These are phyloP conservation scores for Drosophila pruinosa DNA, from an alignment of 1,140 invertebrate species.

Conservation along the genomic window DNA sequence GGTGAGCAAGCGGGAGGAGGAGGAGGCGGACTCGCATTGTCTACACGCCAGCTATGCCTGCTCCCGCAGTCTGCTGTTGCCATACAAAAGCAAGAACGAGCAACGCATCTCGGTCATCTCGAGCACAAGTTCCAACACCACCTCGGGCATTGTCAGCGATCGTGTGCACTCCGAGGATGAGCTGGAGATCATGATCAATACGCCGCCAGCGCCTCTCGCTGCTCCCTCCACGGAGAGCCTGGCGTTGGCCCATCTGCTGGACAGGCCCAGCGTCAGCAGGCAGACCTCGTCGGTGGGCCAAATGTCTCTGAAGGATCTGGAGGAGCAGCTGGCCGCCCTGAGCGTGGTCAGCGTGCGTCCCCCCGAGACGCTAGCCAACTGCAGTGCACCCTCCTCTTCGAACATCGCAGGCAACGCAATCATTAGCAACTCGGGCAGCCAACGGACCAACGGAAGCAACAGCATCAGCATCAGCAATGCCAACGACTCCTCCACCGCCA, in stretches of 20 bases:
- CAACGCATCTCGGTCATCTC: slow-evolving; percentile 96
- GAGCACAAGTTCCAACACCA: slow-evolving; percentile 95
- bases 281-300: slow-evolving; percentile 84
- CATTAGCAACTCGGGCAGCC: background rate
- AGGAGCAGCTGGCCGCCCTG: slow-evolving; percentile 76
- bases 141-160: slow-evolving; percentile 97
- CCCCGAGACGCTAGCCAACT: slow-evolving; percentile 76
- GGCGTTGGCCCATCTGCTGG: slow-evolving; percentile 88
- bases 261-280: slow-evolving; percentile 84
- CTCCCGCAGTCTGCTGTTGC: slow-evolving; percentile 86
- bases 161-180: slow-evolving; percentile 96
- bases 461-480: background rate
- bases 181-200: slow-evolving; percentile 92
- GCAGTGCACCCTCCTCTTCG: slow-evolving; percentile 54
- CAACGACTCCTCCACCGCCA: slow-evolving; percentile 67
- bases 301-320: slow-evolving; percentile 82
- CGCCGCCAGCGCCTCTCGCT: slow-evolving; percentile 84
- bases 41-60: slow-evolving; percentile 86
- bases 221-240: slow-evolving; percentile 90
- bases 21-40: slow-evolving; percentile 86
- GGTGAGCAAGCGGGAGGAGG: slow-evolving; percentile 90
- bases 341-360: slow-evolving; percentile 70
- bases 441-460: slow-evolving; percentile 18
- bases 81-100: slow-evolving; percentile 87
- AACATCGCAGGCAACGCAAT: background rate